Evolutionary conservation across 2,888 invertebrate genomes (phyloP).

Genomic region (Agrochola litura): DNA sequence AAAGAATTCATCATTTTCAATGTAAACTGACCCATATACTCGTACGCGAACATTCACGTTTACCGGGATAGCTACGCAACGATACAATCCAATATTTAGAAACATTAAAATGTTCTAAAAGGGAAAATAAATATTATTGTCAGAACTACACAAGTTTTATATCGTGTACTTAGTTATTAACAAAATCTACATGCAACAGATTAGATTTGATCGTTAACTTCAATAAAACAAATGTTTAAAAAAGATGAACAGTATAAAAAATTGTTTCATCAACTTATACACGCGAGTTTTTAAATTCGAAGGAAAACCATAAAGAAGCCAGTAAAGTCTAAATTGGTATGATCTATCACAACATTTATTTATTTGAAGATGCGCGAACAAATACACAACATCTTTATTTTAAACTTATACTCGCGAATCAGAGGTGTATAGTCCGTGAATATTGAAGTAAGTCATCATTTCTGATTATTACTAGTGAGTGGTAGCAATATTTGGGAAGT

Average conservation of each 20-base stretch:
- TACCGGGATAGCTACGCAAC: conserved; percentile 21
- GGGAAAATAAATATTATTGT: conserved; percentile 26
- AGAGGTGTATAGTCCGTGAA: conserved; percentile 28
- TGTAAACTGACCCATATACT: conserved; percentile 64
- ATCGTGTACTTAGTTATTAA: not conserved
- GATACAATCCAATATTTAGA: conserved; percentile 55
- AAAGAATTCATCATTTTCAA: conserved; percentile 65
- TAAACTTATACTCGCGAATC: conserved; percentile 8
- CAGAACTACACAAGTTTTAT: not conserved
- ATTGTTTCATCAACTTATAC: conserved; percentile 16
- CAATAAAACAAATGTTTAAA: conserved; percentile 31
- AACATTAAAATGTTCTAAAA: conserved; percentile 48
- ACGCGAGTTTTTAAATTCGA: conserved; percentile 30
- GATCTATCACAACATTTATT: conserved; percentile 63
- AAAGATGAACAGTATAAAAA: conserved; percentile 31
- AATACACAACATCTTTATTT: conserved; percentile 58
- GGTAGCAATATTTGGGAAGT: conserved; percentile 46
- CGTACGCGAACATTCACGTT: conserved; percentile 10
- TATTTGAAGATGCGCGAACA: conserved; percentile 55
- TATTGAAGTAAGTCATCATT: conserved; percentile 49
- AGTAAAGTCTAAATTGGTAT: conserved; percentile 51
- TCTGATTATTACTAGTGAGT: conserved; percentile 46
- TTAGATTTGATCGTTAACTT: conserved; percentile 22
- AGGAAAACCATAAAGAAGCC: conserved; percentile 44
- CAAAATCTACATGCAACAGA: not conserved